A percentile compares a stretch with the other conserved stretches of the same genome.
Conservation (phyloP, 1,140 invertebrate genomes). For the Schlechtendalia chinensis region DNA sequence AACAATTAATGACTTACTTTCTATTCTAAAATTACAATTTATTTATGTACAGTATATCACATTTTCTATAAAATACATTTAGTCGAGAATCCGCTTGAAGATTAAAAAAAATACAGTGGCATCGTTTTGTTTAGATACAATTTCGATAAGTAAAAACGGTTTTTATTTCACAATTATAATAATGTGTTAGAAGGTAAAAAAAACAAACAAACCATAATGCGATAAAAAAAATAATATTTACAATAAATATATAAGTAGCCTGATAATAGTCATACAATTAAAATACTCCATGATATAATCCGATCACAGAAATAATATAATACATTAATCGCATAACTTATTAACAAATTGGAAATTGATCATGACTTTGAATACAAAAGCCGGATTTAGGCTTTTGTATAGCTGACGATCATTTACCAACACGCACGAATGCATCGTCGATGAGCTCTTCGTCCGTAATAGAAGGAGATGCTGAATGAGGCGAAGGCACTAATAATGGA, state of each 20-base stretch:
- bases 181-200: not conserved
- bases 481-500: constrained; percentile 63
- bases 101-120: not conserved
- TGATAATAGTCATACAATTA: not conserved
- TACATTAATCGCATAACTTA: not conserved
- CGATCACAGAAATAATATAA: not conserved
- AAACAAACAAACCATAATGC: not conserved
- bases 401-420: constrained; percentile 52
- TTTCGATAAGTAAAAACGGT: not conserved
- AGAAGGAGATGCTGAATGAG: constrained; percentile 74
- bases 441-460: constrained; percentile 86
- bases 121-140: not conserved
- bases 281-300: not conserved
- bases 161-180: not conserved
- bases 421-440: constrained; percentile 71
- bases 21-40: not conserved
- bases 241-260: not conserved
- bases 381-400: constrained; percentile 43
- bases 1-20: not conserved
- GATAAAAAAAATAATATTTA: not conserved
- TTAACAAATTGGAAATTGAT: constrained; percentile 12
- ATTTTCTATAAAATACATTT: not conserved
- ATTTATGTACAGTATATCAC: not conserved
- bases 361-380: constrained; percentile 21
- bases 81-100: not conserved